These are phyloP conservation scores for Tenualosa ilisha DNA, from an alignment of 2,797 vertebrate species.

Conservation along the genomic window DNA sequence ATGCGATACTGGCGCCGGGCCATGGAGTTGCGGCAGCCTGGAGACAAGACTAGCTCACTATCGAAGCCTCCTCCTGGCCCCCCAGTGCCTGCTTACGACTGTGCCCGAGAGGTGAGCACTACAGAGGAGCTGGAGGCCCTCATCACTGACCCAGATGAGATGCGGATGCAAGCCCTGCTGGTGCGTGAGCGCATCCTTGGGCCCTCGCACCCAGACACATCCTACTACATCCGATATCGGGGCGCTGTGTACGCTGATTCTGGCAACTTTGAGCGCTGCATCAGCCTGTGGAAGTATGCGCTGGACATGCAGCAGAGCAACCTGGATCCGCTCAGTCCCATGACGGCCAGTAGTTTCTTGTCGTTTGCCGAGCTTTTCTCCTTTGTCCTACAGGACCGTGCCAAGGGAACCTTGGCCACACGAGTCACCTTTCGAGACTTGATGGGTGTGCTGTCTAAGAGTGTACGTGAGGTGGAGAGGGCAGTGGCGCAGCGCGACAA, in stretches of 20 bases:
- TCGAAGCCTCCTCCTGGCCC: constrained; percentile 83
- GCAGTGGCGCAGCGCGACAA: constrained; percentile 85
- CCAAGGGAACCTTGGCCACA: constrained; percentile 84
- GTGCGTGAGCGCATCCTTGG: constrained; percentile 92
- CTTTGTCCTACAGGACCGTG: constrained; percentile 92
- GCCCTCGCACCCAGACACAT: constrained; percentile 93
- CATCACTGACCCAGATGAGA: constrained; percentile 93
- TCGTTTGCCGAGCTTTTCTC: constrained; percentile 97
- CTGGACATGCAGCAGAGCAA: constrained; percentile 96
- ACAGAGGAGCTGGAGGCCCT: constrained; percentile 89
- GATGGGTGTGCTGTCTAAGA: constrained; percentile 90
- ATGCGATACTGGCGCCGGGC: constrained; percentile 92
- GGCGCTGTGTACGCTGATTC: constrained; percentile 94
- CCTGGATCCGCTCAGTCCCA: constrained; percentile 93
- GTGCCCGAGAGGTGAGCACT: constrained; percentile 83
- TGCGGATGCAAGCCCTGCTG: constrained; percentile 94
- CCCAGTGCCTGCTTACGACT: constrained; percentile 87
- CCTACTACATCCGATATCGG: constrained; percentile 94
- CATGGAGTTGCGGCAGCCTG: constrained; percentile 86
- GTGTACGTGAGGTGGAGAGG: constrained; percentile 90
- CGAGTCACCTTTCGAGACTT: constrained; percentile 90
- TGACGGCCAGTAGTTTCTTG: constrained; percentile 95
- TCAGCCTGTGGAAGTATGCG: constrained; percentile 94
- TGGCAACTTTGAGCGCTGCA: constrained; percentile 93
- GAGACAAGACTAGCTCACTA: constrained; percentile 71